Conservation (phyloP, 2,113 vertebrate species). For the Campylomormyrus numenius region DNA sequence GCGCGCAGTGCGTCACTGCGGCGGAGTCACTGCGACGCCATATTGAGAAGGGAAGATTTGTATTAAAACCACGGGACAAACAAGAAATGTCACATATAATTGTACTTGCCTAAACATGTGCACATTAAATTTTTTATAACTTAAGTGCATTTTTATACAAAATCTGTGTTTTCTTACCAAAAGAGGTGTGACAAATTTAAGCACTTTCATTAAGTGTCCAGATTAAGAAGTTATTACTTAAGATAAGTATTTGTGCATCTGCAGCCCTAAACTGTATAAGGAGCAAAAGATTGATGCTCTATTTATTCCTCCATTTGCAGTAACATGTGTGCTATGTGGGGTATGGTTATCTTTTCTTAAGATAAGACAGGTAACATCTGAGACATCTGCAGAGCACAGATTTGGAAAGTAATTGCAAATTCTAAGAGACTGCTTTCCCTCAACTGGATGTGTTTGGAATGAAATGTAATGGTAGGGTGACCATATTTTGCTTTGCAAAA, state of each 20-base stretch:
- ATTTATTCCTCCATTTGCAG: background rate
- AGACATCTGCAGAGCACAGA: background rate
- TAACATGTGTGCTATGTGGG: background rate
- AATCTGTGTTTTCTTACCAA: background rate
- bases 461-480: background rate
- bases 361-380: background rate
- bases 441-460: background rate
- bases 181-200: background rate
- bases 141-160: background rate
- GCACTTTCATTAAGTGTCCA: background rate
- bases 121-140: background rate
- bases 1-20: background rate
- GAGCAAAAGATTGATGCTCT: background rate
- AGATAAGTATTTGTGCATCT: background rate
- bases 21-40: slow-evolving; percentile 19
- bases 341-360: background rate
- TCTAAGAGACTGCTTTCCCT: background rate
- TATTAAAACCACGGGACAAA: background rate
- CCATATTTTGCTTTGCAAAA: background rate
- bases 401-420: background rate
- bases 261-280: background rate
- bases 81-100: background rate
- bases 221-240: background rate
- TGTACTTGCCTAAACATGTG: background rate
- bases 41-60: slow-evolving; percentile 23